Evolutionary conservation across 2,113 vertebrate genomes (phyloP), one percentile per base, ranked within the genome.

Genomic region (Carettochelys insculpta): DNA sequence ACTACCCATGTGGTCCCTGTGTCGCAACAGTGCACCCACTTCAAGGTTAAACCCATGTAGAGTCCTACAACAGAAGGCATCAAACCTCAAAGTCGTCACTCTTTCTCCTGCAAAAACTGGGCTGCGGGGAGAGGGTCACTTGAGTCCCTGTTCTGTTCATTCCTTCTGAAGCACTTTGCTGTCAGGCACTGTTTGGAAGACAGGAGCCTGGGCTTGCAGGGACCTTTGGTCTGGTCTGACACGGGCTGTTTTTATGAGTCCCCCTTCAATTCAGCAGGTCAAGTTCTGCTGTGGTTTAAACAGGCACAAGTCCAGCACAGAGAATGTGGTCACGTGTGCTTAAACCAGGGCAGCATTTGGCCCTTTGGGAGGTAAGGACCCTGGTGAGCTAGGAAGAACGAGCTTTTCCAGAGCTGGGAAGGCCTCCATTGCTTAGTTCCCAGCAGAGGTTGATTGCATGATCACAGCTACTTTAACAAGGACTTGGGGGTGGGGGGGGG

Each of bases 401-500:
- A 31, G 6, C 50, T 85, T 20, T 13, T 25, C 22, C 16, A 56
- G 83, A 76, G 34, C 80, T 84, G 84, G 87, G 41, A 50, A 73
- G 43, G 65, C 43, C 53, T 80, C 61, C 24, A 0, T 34, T 71
- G 29, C n/a, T 61, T 20, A 22, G 3, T 71, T 9, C 7, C 5
- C 12, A 11, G 11, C 50, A 53, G 27, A 82, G 84, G 61, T 90
- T 34, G 1, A 2, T 6, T 43, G 45, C 13, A 14, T 47, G 73
- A 78, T 41, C 24, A 4, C 0, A 0, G 8, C 77, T 80, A 52
- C n/a, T 73, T 73, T 5, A 52, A 48, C 9, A 24, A 41, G 5
- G 38, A 71, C 5, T 20, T 19, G 5, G 5, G 24, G 7, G 22
- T 12, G 68, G 9, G 41, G 5, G n/a, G 68, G 68, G n/a, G 19